phyloP scores from a whole-genome alignment of 2,113 vertebrate species.

The Capreolus pygargus region DNA sequence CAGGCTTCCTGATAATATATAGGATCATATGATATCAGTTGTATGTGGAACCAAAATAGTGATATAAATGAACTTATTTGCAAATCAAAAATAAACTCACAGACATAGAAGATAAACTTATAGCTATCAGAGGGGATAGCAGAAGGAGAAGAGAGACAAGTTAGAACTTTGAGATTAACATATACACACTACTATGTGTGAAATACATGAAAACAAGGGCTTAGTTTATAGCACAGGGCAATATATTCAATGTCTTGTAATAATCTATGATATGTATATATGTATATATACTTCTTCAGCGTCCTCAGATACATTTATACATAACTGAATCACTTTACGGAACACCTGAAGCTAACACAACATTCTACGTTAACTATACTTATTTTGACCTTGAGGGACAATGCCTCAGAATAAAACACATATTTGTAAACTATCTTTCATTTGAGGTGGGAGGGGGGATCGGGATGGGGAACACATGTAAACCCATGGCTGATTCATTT shows the following conservation, averaged over 20 bases:
- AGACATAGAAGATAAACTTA: not conserved
- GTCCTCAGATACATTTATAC: not conserved
- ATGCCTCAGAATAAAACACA: not conserved
- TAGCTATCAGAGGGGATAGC: not conserved
- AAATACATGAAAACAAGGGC: not conserved
- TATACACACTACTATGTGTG: not conserved
- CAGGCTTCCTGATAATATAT: not conserved
- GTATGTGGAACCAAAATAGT: not conserved
- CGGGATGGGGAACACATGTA: too few relatives aligned
- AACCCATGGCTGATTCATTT: too few relatives aligned
- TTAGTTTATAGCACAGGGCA: not conserved
- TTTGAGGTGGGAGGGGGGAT: not conserved
- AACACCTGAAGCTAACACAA: not conserved
- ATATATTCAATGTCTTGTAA: not conserved
- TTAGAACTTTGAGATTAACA: not conserved
- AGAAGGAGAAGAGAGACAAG: not conserved
- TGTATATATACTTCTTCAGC: not conserved
- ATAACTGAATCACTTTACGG: not conserved
- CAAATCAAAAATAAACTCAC: not conserved
- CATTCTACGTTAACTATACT: not conserved
- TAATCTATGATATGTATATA: not conserved
- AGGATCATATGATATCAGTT: not conserved
- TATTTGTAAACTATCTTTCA: not conserved
- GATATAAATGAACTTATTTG: not conserved
- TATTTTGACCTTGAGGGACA: not conserved